Percentiles rank a stretch among this genome's conserved stretches.
These are phyloP conservation scores for Andricus grossulariae DNA, from an alignment of 1,140 invertebrate genomes.

Conservation along the genomic window DNA sequence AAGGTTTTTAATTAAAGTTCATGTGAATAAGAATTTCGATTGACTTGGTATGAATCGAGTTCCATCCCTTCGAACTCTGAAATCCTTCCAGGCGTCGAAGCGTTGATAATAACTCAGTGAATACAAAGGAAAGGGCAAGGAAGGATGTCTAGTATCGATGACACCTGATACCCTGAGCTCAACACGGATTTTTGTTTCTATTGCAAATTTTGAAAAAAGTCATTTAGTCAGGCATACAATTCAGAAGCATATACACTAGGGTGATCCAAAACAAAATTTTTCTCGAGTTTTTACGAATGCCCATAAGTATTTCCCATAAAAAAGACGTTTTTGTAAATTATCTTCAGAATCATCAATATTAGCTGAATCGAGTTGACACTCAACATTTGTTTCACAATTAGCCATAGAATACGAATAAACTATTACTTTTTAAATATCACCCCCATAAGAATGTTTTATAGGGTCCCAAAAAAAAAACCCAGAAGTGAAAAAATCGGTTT, in stretches of 20 bases:
- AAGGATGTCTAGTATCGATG: constrained; percentile 5
- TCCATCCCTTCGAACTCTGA: constrained; percentile 1
- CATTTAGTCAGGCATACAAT: not conserved
- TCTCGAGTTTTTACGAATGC: too few relatives aligned
- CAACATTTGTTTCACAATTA: too few relatives aligned
- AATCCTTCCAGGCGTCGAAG: constrained; percentile 46
- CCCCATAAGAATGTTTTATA: too few relatives aligned
- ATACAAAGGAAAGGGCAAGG: constrained; percentile 4
- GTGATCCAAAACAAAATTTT: too few relatives aligned
- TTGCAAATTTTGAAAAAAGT: not conserved
- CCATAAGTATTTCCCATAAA: too few relatives aligned
- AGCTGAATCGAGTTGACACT: too few relatives aligned
- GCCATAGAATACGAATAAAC: too few relatives aligned
- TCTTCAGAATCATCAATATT: too few relatives aligned
- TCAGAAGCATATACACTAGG: not conserved
- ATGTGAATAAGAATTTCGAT: not conserved
- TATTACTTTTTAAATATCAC: too few relatives aligned
- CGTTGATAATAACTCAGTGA: constrained; percentile 36
- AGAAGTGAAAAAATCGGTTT: too few relatives aligned
- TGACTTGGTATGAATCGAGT: not conserved
- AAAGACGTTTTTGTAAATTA: too few relatives aligned
- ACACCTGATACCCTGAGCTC: constrained; percentile 9
- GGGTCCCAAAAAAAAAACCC: too few relatives aligned
- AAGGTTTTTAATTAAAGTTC: not conserved
- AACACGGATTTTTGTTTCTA: not conserved